These are phyloP conservation scores for Amaurobius ferox DNA, from an alignment of 2,888 invertebrate species.

Conservation along the genomic window DNA sequence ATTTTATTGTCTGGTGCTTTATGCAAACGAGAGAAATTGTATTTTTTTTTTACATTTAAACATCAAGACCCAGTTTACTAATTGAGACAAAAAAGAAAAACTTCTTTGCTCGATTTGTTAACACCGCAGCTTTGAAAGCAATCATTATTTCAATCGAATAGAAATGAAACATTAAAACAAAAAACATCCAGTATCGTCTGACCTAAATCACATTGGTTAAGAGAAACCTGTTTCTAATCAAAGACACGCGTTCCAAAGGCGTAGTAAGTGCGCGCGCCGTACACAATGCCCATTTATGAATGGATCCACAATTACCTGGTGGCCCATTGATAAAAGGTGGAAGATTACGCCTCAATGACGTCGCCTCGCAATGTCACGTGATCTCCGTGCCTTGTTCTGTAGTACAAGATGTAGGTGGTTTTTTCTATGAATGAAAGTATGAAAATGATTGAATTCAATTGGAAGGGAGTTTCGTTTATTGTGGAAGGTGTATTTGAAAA, in stretches of 20 bases:
- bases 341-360: conserved; percentile 47
- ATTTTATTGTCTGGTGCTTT: no score
- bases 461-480: background rate
- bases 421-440: conserved; percentile 17
- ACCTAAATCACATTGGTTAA: conserved; percentile 45
- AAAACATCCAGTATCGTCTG: conserved; percentile 10
- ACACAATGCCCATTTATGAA: conserved; percentile 45
- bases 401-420: background rate
- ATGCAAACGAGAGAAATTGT: no score
- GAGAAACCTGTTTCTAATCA: conserved; percentile 43
- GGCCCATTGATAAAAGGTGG: conserved; percentile 61
- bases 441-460: background rate
- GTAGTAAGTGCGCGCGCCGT: conserved; percentile 29
- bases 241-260: conserved; percentile 28
- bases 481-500: no score
- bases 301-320: conserved; percentile 47
- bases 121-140: no score
- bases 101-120: no score
- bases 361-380: conserved; percentile 5
- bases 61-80: no score
- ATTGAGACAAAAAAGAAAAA: no score
- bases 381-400: background rate
- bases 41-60: no score
- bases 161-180: background rate
- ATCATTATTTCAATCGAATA: no score